Base-by-base conservation (phyloP, 2,888 invertebrate species). In the Lissonota sp. region DNA sequence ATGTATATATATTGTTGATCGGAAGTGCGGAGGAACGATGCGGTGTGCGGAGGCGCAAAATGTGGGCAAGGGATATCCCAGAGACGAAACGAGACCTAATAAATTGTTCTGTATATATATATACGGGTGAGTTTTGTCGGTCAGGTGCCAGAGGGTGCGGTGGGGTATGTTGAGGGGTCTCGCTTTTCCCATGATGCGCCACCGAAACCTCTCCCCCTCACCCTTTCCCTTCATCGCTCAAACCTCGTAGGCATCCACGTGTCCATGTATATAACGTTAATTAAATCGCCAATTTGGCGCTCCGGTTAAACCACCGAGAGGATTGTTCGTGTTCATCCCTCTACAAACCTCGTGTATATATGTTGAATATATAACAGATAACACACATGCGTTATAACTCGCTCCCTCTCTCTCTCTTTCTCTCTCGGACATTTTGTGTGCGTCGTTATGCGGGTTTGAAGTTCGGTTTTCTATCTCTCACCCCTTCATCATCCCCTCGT, bases 201-300 rank as follows among this genome's bases (percentile, higher is more conserved):
- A 26, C 26, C 26, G 26, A 26, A 26, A 26, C 1, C 53, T 53
- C 53, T n/a, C 62, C 62, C 66, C 66, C n/a, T n/a, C 62, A 44
- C 26, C 26, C 66, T 10, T 44, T 14, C 79, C 72, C 72, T 76
- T 58, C 71, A 80, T 80, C 80, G 49, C 72, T 57, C 63, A 49
- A 63, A 63, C 66, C 72, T 57, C 67, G 58, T 49, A 71, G 66
- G 12, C 64, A 78, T 60, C n/a, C 49, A 39, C 26, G 26, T 26
- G 26, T 26, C 58, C 49, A 67, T 58, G 53, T 64, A 75, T 75
- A 70, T 77, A 72, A 77, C 79, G 80, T 80, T 83, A 84, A 84
- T 84, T 83, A 84, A 84, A 83, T 81, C 79, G 81, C 79, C 80
- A 83, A 84, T 83, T 84, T 77, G 64, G 77, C 71, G 79, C 75